phyloP scores from a whole-genome alignment of 2,797 vertebrate species.

The Darevskia mixta region DNA sequence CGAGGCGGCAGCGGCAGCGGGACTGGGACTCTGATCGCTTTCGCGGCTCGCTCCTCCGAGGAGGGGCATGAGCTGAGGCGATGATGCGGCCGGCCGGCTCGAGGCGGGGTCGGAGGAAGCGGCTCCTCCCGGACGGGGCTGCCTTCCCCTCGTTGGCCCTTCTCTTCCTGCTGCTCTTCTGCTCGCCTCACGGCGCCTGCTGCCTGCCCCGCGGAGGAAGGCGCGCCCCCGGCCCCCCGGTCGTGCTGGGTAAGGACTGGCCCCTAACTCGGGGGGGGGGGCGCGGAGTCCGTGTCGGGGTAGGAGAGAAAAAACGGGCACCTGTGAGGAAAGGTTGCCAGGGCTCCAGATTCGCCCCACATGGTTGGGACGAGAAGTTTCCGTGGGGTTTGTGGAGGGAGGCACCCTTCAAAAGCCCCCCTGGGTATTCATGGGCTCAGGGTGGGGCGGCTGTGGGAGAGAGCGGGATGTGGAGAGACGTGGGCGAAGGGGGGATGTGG shows the following conservation, averaged over 20 bases:
- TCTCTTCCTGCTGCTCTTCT: background rate
- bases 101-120: background rate
- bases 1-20: background rate
- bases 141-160: background rate
- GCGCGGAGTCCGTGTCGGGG: rapidly evolving
- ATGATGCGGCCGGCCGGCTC: slow-evolving; percentile 38
- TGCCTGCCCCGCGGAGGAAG: background rate
- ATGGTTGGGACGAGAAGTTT: background rate
- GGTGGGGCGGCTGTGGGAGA: too few species aligned
- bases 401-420: background rate
- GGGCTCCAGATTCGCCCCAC: too few species aligned
- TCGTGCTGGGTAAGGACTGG: slow-evolving; percentile 66
- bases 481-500: background rate
- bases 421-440: background rate
- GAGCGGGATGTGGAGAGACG: background rate
- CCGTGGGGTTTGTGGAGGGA: background rate
- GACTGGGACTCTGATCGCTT: rapidly evolving
- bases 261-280: too few species aligned
- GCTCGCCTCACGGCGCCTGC: background rate
- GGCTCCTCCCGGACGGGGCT: background rate
- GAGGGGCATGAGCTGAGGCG: slow-evolving; percentile 39
- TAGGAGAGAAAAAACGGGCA: background rate
- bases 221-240: slow-evolving; percentile 50
- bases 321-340: too few species aligned
- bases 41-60: background rate